Conservation (phyloP, 2,888 invertebrate genomes). For the Ceramica pisi region DNA sequence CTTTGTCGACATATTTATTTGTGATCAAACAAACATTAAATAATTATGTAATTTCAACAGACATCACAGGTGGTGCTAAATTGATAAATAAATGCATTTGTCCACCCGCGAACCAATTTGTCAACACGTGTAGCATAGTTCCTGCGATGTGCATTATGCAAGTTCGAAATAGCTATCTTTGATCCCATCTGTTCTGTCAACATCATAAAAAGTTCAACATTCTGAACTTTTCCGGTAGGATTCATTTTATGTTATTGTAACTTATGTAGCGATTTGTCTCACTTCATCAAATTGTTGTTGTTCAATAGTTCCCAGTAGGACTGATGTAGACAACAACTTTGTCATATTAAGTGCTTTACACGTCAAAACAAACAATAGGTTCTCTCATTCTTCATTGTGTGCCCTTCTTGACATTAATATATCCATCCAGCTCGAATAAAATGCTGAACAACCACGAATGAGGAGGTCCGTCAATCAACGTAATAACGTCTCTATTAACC, state of each 20-base stretch:
- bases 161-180: slow-evolving; percentile 6
- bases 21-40: background rate
- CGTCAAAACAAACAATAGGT: slow-evolving; percentile 21
- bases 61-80: background rate
- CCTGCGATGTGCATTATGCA: background rate
- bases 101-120: background rate
- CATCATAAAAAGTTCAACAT: background rate
- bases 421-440: slow-evolving; percentile 13
- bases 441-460: slow-evolving; percentile 34
- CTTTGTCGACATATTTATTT: background rate
- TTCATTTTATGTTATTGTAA: slow-evolving; percentile 6
- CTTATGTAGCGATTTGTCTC: slow-evolving; percentile 15
- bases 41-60: background rate
- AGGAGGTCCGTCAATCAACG: slow-evolving; percentile 77
- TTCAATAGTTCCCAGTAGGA: background rate
- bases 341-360: background rate
- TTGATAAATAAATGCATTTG: background rate
- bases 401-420: background rate
- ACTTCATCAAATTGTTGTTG: slow-evolving; percentile 17
- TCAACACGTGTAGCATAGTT: slow-evolving; percentile 3
- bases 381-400: too few species aligned
- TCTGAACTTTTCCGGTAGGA: background rate
- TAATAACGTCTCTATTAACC: slow-evolving; percentile 81
- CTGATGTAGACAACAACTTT: background rate
- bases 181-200: background rate